phyloP scores from a whole-genome alignment of 1,140 invertebrate genomes.

The Drosophila kanapiae region DNA sequence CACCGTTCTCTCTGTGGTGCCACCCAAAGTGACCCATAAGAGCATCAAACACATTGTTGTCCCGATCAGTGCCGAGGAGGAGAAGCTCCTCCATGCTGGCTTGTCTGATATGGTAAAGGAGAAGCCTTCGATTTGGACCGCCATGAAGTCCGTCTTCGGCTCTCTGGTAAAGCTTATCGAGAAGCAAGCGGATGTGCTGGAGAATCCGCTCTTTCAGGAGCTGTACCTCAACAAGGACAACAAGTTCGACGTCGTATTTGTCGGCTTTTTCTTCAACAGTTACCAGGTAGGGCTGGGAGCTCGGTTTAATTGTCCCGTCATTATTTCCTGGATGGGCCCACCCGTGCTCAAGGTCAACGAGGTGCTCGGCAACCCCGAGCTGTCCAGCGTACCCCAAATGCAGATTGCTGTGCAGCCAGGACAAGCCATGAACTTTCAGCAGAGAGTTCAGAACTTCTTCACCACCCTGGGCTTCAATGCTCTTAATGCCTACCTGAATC shows the following conservation, averaged over 20 bases:
- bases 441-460: constrained; percentile 53
- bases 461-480: constrained; percentile 16
- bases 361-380: constrained; percentile 67
- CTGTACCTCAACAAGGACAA: constrained; percentile 72
- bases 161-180: constrained; percentile 49
- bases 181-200: constrained; percentile 66
- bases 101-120: constrained; percentile 49
- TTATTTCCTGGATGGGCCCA: constrained; percentile 59
- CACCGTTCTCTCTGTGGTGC: constrained; percentile 60
- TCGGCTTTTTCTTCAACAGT: constrained; percentile 72
- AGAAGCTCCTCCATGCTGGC: constrained; percentile 49
- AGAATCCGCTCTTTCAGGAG: constrained; percentile 60
- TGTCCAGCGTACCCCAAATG: constrained; percentile 56
- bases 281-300: constrained; percentile 69
- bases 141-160: constrained; percentile 46
- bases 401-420: constrained; percentile 39
- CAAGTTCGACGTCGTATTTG: constrained; percentile 69
- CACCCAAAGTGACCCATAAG: constrained; percentile 71
- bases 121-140: constrained; percentile 56
- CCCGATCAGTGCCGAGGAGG: constrained; percentile 46
- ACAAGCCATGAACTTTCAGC: constrained; percentile 58
- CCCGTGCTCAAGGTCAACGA: constrained; percentile 53
- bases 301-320: constrained; percentile 66
- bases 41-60: constrained; percentile 76
- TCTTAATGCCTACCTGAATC: constrained; percentile 19